phyloP scores from a whole-genome alignment of 2,113 vertebrate species.

The Stigmatopora argus region DNA sequence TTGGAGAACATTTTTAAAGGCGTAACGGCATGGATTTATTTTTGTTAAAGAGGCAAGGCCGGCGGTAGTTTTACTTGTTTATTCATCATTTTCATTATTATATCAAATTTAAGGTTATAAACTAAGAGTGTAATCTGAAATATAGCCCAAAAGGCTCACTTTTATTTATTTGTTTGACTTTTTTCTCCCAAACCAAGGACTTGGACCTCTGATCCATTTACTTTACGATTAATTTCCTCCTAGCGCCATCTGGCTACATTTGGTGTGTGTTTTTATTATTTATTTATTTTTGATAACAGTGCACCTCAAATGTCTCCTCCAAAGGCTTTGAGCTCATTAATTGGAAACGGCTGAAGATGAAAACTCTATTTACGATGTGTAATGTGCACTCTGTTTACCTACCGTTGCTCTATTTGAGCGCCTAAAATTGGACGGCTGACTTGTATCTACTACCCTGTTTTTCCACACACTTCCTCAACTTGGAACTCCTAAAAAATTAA shows the following conservation, averaged over 20 bases:
- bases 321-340: slow-evolving; percentile 1
- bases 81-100: too few species aligned
- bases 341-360: neutral
- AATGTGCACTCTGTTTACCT: neutral
- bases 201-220: neutral
- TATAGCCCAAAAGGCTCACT: too few species aligned
- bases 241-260: neutral
- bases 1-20: neutral
- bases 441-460: too few species aligned
- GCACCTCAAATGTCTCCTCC: neutral
- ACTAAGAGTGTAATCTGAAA: too few species aligned
- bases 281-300: neutral
- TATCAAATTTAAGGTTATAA: too few species aligned
- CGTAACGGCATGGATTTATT: too few species aligned
- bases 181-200: too few species aligned
- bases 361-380: neutral
- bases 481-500: neutral
- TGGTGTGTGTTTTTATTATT: neutral
- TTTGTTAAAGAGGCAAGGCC: too few species aligned
- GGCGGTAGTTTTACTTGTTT: too few species aligned
- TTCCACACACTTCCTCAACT: neutral
- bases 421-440: neutral
- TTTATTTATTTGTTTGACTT: too few species aligned
- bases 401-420: neutral
- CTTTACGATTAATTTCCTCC: neutral